Evolutionary conservation across 2,113 vertebrate genomes (phyloP).

Genomic region (Sinocyclocheilus grahami): DNA sequence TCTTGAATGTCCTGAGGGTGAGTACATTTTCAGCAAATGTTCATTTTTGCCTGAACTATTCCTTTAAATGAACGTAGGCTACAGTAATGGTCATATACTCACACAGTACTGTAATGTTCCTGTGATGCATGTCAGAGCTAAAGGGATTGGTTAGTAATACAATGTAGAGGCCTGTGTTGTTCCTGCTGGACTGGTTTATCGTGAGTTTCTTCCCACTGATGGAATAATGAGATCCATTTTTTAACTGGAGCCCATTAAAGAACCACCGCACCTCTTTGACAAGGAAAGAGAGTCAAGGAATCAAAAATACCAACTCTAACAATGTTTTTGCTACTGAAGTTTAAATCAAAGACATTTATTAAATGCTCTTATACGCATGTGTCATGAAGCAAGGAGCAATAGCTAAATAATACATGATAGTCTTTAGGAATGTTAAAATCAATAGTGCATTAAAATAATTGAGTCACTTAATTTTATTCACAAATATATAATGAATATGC

Average conservation of each 20-base stretch:
- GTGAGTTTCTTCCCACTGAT: conserved; percentile 55
- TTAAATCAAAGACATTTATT: background rate
- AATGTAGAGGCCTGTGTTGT: conserved; percentile 64
- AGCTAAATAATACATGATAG: background rate
- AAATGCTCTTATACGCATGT: background rate
- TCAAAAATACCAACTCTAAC: no score
- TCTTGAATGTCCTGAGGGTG: no score
- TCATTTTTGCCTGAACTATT: no score
- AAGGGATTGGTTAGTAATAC: conserved; percentile 70
- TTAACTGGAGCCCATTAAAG: conserved; percentile 57
- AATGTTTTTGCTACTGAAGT: background rate
- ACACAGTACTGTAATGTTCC: conserved; percentile 67
- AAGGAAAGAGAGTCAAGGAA: background rate
- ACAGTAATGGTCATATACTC: conserved; percentile 43
- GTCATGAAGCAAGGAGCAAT: background rate
- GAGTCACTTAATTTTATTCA: background rate
- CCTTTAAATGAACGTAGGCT: no score
- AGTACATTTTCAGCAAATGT: no score
- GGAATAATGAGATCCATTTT: conserved; percentile 55
- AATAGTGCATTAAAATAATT: background rate
- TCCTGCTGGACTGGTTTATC: conserved; percentile 59
- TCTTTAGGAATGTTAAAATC: background rate
- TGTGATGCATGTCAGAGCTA: conserved; percentile 47
- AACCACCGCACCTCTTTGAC: conserved; percentile 59
- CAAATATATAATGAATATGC: background rate